Percentiles rank a stretch among this genome's conserved stretches.
Conservation (phyloP, 2,888 invertebrate species). For the Brenthis ino region DNA sequence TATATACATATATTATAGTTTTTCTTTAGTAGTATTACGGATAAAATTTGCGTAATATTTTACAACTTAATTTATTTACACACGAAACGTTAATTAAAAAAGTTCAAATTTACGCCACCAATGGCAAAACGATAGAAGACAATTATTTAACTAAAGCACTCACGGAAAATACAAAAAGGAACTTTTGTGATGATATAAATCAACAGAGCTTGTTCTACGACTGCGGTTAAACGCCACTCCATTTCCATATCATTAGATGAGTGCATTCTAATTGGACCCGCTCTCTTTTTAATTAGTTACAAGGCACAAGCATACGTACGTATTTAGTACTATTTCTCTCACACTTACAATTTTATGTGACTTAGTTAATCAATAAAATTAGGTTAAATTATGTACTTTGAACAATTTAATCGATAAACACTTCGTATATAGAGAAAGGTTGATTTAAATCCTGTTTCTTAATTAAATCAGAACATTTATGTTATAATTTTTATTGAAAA, state of each 20-base stretch:
- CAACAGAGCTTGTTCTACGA: slow-evolving; percentile 32
- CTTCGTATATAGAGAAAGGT: neutral
- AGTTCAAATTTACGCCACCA: slow-evolving; percentile 3
- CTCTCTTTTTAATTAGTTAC: slow-evolving; percentile 32
- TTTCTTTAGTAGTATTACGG: too few relatives aligned
- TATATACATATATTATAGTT: too few relatives aligned
- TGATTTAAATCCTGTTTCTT: too few relatives aligned
- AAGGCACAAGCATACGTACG: slow-evolving; percentile 11
- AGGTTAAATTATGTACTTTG: slow-evolving; percentile 1
- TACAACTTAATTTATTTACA: neutral
- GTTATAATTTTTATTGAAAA: too few relatives aligned
- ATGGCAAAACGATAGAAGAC: slow-evolving; percentile 28
- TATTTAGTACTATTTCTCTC: slow-evolving; percentile 16
- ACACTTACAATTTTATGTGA: slow-evolving; percentile 21
- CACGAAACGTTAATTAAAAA: neutral
- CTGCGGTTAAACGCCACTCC: slow-evolving; percentile 45
- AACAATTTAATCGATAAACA: slow-evolving; percentile 6
- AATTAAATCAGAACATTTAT: too few relatives aligned
- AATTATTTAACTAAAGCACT: slow-evolving; percentile 7
- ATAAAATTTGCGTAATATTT: neutral
- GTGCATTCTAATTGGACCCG: slow-evolving; percentile 40
- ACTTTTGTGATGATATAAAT: slow-evolving; percentile 36
- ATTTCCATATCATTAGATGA: slow-evolving; percentile 74
- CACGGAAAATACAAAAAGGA: slow-evolving; percentile 17
- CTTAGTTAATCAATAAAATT: slow-evolving; percentile 9